phyloP scores from a whole-genome alignment of 2,797 vertebrate genomes.

The Melopsittacus undulatus region DNA sequence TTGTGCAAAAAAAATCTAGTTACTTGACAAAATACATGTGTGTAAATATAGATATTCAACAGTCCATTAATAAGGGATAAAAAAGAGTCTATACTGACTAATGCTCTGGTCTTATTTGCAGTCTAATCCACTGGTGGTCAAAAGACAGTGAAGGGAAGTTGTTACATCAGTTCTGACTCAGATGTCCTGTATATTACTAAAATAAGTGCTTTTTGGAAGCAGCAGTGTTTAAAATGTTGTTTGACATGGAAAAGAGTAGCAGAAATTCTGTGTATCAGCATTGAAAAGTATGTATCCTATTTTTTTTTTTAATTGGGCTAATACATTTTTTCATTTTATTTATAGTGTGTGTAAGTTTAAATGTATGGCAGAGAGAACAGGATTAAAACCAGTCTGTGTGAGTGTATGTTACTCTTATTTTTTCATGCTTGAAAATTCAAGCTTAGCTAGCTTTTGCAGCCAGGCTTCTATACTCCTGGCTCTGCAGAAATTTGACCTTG shows the following conservation, averaged over 20 bases:
- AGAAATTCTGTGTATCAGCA: background rate
- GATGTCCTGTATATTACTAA: background rate
- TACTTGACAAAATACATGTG: background rate
- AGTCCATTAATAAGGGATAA: background rate
- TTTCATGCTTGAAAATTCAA: background rate
- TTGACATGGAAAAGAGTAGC: background rate
- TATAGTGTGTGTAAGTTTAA: background rate
- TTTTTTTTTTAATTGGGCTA: background rate
- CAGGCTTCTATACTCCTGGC: background rate
- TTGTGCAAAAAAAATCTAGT: background rate
- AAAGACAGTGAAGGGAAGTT: background rate
- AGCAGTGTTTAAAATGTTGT: background rate
- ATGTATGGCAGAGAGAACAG: background rate
- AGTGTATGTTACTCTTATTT: background rate
- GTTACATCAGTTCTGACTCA: background rate
- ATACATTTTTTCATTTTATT: background rate
- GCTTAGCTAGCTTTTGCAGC: constrained; percentile 17
- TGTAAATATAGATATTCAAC: background rate
- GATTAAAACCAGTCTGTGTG: background rate
- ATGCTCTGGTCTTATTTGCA: background rate
- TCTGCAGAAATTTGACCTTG: constrained; percentile 54
- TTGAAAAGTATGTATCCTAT: background rate
- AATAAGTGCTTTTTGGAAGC: background rate
- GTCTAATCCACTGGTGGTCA: background rate
- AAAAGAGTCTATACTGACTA: background rate